A percentile compares a stretch with the other conserved stretches of the same genome.
Evolutionary conservation across 2,797 vertebrate genomes (phyloP).

Genomic region (Monodelphis domestica): DNA sequence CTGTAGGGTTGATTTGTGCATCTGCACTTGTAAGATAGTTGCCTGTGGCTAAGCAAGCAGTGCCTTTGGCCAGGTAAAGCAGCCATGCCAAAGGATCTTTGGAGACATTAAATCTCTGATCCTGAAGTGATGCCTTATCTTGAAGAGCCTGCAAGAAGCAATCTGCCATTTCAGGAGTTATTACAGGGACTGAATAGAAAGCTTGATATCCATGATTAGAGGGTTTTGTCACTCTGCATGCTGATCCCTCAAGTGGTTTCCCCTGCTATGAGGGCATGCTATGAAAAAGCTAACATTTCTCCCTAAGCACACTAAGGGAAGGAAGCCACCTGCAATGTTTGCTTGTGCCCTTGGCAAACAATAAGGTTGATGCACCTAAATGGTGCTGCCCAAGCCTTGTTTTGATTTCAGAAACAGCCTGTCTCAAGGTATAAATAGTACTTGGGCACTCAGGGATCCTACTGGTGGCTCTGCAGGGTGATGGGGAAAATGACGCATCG

Average conservation of each 20-base stretch:
- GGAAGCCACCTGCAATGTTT: background rate
- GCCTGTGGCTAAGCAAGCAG: background rate
- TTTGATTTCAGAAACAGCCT: slow-evolving; percentile 31
- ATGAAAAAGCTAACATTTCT: background rate
- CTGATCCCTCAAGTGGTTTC: background rate
- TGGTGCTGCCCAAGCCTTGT: background rate
- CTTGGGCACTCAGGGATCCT: background rate
- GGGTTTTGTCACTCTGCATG: background rate
- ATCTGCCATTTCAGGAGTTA: background rate
- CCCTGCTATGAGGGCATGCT: background rate
- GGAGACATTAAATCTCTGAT: slow-evolving; percentile 5
- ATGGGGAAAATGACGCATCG: background rate
- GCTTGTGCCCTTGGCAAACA: background rate
- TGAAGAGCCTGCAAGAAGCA: background rate
- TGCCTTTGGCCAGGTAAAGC: background rate
- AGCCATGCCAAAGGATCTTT: background rate
- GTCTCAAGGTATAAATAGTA: background rate
- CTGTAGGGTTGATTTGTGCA: background rate
- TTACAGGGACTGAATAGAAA: background rate
- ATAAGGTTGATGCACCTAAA: background rate
- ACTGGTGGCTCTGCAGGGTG: background rate
- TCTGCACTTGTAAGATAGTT: background rate
- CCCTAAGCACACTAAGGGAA: background rate
- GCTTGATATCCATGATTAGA: background rate
- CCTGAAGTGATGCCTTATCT: background rate